phyloP scores from a whole-genome alignment of 53 echinoderm and acorn worm species.

The Crossaster papposus region DNA sequence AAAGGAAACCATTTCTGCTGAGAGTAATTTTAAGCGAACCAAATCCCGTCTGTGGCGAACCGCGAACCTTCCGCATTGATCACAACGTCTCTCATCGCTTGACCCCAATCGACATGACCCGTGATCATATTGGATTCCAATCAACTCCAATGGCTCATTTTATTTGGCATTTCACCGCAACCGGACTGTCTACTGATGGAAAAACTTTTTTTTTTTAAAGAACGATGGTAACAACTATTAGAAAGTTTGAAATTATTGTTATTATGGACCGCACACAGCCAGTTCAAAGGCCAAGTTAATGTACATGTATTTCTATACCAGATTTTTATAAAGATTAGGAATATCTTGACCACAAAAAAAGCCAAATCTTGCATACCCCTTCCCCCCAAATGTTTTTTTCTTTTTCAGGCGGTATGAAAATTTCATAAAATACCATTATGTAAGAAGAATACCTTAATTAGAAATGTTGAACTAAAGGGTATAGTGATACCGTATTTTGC shows the following conservation, averaged over 20 bases:
- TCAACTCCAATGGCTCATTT: not conserved
- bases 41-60: not conserved
- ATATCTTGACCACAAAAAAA: too few species aligned
- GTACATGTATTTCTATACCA: not conserved
- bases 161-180: conserved; percentile 18
- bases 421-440: too few species aligned
- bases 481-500: too few species aligned
- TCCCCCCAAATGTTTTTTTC: too few species aligned
- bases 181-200: not conserved
- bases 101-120: conserved; percentile 1
- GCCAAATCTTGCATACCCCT: too few species aligned
- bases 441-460: too few species aligned
- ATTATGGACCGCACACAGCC: not conserved
- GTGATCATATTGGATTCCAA: conserved; percentile 19
- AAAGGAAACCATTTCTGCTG: too few species aligned
- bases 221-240: not conserved
- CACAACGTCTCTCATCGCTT: conserved; percentile 1
- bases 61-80: not conserved
- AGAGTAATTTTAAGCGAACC: not conserved
- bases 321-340: too few species aligned
- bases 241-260: not conserved
- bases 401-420: too few species aligned
- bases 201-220: not conserved
- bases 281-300: not conserved
- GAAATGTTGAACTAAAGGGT: too few species aligned